A percentile compares a stretch with the other conserved stretches of the same genome.
Evolutionary conservation across 2,113 vertebrate genomes (phyloP).

Genomic region (Chaetodon auriga): DNA sequence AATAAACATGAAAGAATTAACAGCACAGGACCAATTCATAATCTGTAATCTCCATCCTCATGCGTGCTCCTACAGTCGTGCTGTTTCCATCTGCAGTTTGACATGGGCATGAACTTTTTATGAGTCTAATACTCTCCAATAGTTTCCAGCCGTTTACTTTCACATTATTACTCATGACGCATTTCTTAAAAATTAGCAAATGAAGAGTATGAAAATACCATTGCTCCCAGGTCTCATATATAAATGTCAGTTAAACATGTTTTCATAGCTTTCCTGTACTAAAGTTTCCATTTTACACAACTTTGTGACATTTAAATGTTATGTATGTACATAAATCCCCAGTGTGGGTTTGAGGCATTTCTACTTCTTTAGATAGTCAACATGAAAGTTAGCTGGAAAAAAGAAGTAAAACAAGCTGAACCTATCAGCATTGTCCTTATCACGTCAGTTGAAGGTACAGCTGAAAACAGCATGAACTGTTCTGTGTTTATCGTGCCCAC

Average conservation of each 20-base stretch:
- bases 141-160: constrained; percentile 28
- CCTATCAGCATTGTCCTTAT: neutral
- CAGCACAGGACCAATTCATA: neutral
- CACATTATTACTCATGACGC: constrained; percentile 8
- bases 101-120: constrained; percentile 26
- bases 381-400: neutral
- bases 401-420: neutral
- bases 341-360: neutral
- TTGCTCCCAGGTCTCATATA: neutral
- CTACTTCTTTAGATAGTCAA: neutral
- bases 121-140: constrained; percentile 14
- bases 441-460: neutral
- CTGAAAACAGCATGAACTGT: neutral
- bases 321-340: neutral
- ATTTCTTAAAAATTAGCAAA: constrained; percentile 10
- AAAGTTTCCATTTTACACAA: neutral
- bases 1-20: neutral
- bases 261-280: neutral
- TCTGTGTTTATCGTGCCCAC: neutral
- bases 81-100: constrained; percentile 39
- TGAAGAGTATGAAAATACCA: neutral
- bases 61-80: neutral
- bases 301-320: neutral
- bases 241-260: constrained; percentile 13
- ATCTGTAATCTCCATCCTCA: constrained; percentile 24